Evolutionary conservation across 2,888 invertebrate genomes (phyloP), one percentile per base, ranked within the genome.

Genomic region (Pollenia griseotomentosa): DNA sequence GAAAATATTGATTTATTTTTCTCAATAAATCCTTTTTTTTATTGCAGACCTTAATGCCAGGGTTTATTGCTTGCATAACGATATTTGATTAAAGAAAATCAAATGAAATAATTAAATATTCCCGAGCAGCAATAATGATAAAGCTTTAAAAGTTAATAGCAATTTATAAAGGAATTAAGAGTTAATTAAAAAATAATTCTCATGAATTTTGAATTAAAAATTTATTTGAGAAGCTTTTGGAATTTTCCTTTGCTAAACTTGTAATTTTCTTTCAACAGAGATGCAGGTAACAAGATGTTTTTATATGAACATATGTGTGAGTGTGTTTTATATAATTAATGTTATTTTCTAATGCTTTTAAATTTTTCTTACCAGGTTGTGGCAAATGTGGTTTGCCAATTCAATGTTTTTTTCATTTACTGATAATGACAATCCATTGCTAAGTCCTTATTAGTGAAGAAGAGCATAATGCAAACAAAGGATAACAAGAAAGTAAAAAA

Each of bases 361-460:
- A 53, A 9, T 53, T 19, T 10, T 9, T 53, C 16, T 9, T n/a
- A 19, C 53, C 9, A n/a, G 16, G 5, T 63, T 63, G 44, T 63
- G 44, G 44, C 42, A 19, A 10, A 42, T 78, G 59, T 44, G 59
- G 68, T 68, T 59, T 59, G 33, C 40, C 19, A 14, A 19, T 65
- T 44, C 14, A 55, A 40, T 66, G 23, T 44, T 65, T 68, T 66
- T 78, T 33, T 19, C 48, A 68, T 59, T 59, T 68, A 48, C 59
- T 48, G 78, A 78, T 68, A 68, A 68, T 68, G 78, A 48, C 57
- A 68, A 59, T 48, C 53, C 23, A n/a, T 33, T 33, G 33, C 33
- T 33, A 33, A 33, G 6, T 33, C 33, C 33, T 33, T 33, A 33
- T 33, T 33, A 33, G 33, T 33, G 33, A 33, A 33, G 33, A 6